A percentile compares a stretch with the other conserved stretches of the same genome.
phyloP scores from a whole-genome alignment of 2,113 vertebrate genomes.

The Ariopsis seemanni region DNA sequence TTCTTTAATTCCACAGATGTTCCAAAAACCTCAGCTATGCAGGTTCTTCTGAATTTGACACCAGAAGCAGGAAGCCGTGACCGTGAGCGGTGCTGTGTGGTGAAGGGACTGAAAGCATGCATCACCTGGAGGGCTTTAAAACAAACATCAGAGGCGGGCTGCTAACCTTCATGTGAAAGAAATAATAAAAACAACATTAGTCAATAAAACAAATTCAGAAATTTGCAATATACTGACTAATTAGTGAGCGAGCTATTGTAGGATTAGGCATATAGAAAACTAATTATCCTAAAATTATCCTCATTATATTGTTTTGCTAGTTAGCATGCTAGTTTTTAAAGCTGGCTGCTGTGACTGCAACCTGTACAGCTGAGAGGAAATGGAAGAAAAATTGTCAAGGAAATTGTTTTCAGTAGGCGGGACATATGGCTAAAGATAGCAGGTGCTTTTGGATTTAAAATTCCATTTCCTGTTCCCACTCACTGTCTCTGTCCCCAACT shows the following conservation, averaged over 20 bases:
- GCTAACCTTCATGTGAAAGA: background rate
- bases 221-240: background rate
- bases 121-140: background rate
- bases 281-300: background rate
- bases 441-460: too few species aligned
- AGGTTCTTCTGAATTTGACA: background rate
- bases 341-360: background rate
- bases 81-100: background rate
- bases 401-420: background rate
- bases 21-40: background rate
- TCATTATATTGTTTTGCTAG: background rate
- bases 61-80: background rate
- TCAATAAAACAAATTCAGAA: too few species aligned
- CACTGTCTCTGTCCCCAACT: background rate
- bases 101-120: background rate
- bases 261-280: background rate
- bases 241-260: background rate
- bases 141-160: background rate
- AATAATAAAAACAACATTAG: background rate
- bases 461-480: too few species aligned
- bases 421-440: too few species aligned
- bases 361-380: background rate
- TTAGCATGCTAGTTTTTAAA: background rate
- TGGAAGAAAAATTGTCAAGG: background rate
- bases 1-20: too few species aligned